Evolutionary conservation across 2,113 vertebrate species (phyloP).

Genomic region (Charina bottae): DNA sequence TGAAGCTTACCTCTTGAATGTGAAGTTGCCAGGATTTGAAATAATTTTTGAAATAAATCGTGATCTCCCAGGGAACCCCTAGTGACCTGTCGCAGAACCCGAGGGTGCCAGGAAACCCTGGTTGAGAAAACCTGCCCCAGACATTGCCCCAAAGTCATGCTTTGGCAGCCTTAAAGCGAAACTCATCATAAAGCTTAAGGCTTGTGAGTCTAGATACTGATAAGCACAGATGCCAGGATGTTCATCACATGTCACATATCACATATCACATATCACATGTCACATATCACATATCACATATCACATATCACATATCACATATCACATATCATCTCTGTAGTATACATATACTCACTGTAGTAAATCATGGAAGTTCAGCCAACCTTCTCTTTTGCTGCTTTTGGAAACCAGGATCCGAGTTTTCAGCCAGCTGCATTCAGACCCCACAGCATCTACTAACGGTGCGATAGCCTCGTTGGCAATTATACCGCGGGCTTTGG

Average conservation of each 20-base stretch:
- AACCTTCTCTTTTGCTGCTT: slow-evolving; percentile 51
- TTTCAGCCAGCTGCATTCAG: slow-evolving; percentile 61
- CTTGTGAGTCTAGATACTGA: background rate
- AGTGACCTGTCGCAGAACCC: no score
- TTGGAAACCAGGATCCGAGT: slow-evolving; percentile 64
- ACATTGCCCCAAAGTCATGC: background rate
- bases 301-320: background rate
- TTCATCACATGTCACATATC: background rate
- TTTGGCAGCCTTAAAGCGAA: background rate
- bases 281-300: no score
- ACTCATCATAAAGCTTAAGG: background rate
- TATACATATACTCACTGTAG: slow-evolving; percentile 54
- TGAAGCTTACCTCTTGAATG: no score
- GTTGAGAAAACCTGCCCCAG: background rate
- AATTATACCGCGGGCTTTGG: slow-evolving; percentile 68
- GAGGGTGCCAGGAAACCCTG: no score
- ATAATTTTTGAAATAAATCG: no score
- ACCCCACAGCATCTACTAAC: slow-evolving; percentile 60
- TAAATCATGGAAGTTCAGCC: slow-evolving; percentile 63
- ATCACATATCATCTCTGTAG: no score
- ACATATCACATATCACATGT: background rate
- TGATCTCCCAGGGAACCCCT: no score
- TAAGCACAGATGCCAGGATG: background rate
- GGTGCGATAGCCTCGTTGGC: slow-evolving; percentile 64
- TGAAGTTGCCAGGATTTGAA: no score